Base-by-base conservation (phyloP, 2,113 vertebrate species). In the Amazona guildingii region DNA sequence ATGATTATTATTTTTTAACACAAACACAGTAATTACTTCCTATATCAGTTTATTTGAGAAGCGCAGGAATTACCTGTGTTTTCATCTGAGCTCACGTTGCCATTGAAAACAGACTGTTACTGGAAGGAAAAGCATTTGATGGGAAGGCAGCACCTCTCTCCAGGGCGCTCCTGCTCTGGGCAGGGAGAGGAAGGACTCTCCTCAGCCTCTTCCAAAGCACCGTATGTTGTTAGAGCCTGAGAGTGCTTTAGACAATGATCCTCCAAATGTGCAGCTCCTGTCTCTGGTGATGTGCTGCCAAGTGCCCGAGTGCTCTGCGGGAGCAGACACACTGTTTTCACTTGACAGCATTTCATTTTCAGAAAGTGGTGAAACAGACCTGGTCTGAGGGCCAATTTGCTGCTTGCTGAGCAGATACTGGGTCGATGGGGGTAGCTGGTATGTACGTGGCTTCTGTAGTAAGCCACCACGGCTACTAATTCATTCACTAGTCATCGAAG, bases 361-460 rank as follows among this genome's bases (percentile, higher is more conserved):
- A 0, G 31, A 5, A 51, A 31, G 67, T 0, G 0, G 70, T 78
- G 14, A 15, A 90, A 41, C 69, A 0, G 4, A 4, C 51, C 85
- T 44, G 0, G 68, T 27, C 67, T 44, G 31, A 24, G 0, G 3
- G 37, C 41, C 78, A 12, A 1, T 63, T 92, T 92, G 5, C 75
- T 73, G 54, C 75, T 73, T 13, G 43, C 52, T n/a, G 83, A 80
- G 70, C 46, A 75, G 20, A 64, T 33, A 18, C 33, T 23, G 76
- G 14, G 29, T 44, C 25, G 62, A 59, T 77, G 67, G 69, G 44
- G 48, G 29, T 4, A 6, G 24, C 41, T 75, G 31, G 17, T 3
- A 21, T 64, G 19, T 43, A 20, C 3, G 5, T 8, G 2, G 68
- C 68, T 85, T 57, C 37, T 66, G 15, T 41, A 15, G 59, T 28